phyloP scores from a whole-genome alignment of 2,113 vertebrate species.

The Campylorhamphus procurvoides region DNA sequence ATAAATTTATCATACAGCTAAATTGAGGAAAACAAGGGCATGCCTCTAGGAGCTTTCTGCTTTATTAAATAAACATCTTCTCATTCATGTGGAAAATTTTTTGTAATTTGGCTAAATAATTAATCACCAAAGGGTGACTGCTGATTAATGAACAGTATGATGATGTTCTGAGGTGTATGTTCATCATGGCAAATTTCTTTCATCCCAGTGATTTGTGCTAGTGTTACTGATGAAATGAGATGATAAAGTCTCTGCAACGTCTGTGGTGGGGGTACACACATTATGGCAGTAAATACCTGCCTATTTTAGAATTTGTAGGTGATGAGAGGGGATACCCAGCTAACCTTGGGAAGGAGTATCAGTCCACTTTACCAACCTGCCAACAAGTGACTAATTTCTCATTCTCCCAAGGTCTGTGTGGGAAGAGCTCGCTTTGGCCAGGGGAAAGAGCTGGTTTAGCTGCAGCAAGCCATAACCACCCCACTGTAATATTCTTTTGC shows the following conservation, averaged over 20 bases:
- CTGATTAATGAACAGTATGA: background rate
- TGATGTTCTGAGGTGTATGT: background rate
- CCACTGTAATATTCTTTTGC: background rate
- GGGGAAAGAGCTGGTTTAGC: background rate
- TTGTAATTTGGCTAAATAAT: conserved; percentile 31
- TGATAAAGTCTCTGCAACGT: background rate
- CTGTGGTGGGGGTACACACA: background rate
- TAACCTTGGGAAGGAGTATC: background rate
- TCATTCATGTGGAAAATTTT: conserved; percentile 10
- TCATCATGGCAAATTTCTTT: background rate
- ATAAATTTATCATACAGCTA: background rate
- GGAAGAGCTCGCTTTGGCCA: background rate
- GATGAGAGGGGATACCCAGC: background rate
- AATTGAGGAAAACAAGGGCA: conserved; percentile 52
- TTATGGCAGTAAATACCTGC: background rate
- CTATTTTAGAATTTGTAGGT: background rate
- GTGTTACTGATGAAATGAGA: background rate
- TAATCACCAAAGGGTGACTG: background rate
- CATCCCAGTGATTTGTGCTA: background rate
- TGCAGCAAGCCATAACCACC: background rate
- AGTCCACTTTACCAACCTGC: background rate
- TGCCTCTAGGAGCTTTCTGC: conserved; percentile 17
- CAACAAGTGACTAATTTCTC: background rate
- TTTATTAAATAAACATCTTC: conserved; percentile 26
- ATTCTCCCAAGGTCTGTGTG: background rate